Evolutionary conservation across 1,140 invertebrate species (phyloP), one percentile per base, ranked within the genome.

Genomic region (Drosophila albomicans): DNA sequence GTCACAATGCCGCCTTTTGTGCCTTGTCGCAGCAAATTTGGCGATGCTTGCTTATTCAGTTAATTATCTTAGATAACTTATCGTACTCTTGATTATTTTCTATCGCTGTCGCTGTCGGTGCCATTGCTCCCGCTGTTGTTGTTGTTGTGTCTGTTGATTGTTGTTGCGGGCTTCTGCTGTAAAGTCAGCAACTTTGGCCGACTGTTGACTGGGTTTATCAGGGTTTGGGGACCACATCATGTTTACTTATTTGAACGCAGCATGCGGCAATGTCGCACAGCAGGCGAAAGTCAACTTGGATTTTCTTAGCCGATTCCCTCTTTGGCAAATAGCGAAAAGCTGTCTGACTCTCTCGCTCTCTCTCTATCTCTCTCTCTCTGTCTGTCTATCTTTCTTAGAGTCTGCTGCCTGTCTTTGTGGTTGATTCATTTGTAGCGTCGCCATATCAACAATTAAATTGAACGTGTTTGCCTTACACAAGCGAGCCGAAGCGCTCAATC

Each of bases 381-480:
- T 43, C 57, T 8, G 48, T 7, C 35, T 20, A 0, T 15, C 63
- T 30, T 41, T 28, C 43, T 35, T 8, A 16, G 2, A 25, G 41
- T 48, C 25, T 11, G 28, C 11, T n/a, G 8, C 16, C 46, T 57
- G 32, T 57, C 54, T 25, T 45, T 73, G 61, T 43, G 52, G 58
- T 69, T 68, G 76, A 82, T 88, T 87, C 82, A 88, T 88, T 87
- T 88, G 82, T 80, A 75, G 73, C 84, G 77, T 84, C 77, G 84
- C 84, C 80, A 87, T 87, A 87, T 87, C 85, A 87, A 87, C 84
- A 87, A 87, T 87, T 87, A 88, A 87, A 87, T 87, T 87, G 88
- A 87, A 87, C 84, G 84, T 87, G 84, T 87, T 87, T 87, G 84
- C 84, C 70, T 46, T 87, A 78, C 80, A 76, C 77, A 87, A 87